A percentile compares a stretch with the other conserved stretches of the same genome.
These are phyloP conservation scores for Timema podura DNA, from an alignment of 2,888 invertebrate species.

Conservation along the genomic window DNA sequence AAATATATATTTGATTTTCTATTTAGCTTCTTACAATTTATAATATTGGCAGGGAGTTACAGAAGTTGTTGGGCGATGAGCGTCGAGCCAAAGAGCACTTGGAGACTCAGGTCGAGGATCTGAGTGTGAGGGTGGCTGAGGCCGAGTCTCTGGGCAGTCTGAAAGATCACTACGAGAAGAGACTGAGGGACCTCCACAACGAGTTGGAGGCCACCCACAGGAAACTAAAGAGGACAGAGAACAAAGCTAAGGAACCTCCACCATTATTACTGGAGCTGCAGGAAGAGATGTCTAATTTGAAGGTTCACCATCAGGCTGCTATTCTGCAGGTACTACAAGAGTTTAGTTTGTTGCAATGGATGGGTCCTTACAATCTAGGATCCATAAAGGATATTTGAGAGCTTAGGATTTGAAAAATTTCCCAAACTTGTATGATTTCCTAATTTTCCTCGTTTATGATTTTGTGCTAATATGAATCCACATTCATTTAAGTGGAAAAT, in stretches of 20 bases:
- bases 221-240: slow-evolving; percentile 61
- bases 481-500: too few relatives aligned
- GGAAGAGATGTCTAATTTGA: slow-evolving; percentile 66
- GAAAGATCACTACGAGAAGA: slow-evolving; percentile 36
- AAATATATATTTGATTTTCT: too few relatives aligned
- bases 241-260: slow-evolving; percentile 57
- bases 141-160: slow-evolving; percentile 35
- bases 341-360: too few relatives aligned
- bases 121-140: slow-evolving; percentile 47
- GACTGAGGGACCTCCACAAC: slow-evolving; percentile 51
- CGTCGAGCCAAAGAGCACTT: slow-evolving; percentile 68
- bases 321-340: slow-evolving; percentile 53
- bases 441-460: too few relatives aligned
- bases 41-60: slow-evolving; percentile 59
- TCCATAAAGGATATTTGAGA: too few relatives aligned
- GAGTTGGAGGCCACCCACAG: slow-evolving; percentile 62
- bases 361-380: too few relatives aligned
- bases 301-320: slow-evolving; percentile 67
- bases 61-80: slow-evolving; percentile 70
- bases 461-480: too few relatives aligned
- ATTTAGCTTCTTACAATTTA: too few relatives aligned
- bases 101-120: slow-evolving; percentile 58
- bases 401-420: too few relatives aligned
- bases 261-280: slow-evolving; percentile 63
- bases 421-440: too few relatives aligned